A percentile compares a stretch with the other conserved stretches of the same genome.
phyloP scores from a whole-genome alignment of 2,113 vertebrate genomes.

The Piprites chloris region DNA sequence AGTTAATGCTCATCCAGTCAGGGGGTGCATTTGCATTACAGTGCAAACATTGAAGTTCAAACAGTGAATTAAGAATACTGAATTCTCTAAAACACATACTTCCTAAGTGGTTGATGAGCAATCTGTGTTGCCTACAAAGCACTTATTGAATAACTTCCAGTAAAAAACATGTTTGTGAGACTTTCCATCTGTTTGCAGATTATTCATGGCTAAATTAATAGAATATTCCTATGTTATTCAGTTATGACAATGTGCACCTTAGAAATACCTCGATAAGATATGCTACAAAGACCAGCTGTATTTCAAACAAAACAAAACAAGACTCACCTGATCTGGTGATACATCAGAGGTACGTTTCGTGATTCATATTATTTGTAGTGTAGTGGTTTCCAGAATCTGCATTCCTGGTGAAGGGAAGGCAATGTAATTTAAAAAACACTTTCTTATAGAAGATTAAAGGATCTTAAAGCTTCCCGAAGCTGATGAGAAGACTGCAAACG shows the following conservation, averaged over 20 bases:
- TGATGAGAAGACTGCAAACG: not conserved
- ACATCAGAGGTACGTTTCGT: not conserved
- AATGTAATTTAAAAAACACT: not conserved
- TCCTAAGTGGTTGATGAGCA: not conserved
- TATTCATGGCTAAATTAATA: not conserved
- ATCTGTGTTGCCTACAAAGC: not conserved
- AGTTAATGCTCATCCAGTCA: not conserved
- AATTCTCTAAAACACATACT: not conserved
- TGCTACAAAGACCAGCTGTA: not conserved
- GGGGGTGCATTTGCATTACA: not conserved
- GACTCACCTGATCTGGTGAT: not conserved
- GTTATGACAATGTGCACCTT: not conserved
- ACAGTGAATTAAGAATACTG: conserved; percentile 5
- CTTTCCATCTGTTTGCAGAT: conserved; percentile 12
- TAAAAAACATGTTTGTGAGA: not conserved
- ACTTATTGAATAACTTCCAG: not conserved
- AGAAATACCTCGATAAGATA: not conserved
- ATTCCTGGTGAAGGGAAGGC: not conserved
- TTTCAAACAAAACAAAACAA: not conserved
- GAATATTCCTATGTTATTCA: not conserved
- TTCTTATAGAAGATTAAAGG: not conserved
- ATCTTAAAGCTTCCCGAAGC: not conserved
- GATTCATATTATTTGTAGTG: not conserved
- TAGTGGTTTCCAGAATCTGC: not conserved
- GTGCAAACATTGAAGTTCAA: conserved; percentile 7